phyloP scores from a whole-genome alignment of 2,888 invertebrate species.

The Rotaria magnacalcarata region DNA sequence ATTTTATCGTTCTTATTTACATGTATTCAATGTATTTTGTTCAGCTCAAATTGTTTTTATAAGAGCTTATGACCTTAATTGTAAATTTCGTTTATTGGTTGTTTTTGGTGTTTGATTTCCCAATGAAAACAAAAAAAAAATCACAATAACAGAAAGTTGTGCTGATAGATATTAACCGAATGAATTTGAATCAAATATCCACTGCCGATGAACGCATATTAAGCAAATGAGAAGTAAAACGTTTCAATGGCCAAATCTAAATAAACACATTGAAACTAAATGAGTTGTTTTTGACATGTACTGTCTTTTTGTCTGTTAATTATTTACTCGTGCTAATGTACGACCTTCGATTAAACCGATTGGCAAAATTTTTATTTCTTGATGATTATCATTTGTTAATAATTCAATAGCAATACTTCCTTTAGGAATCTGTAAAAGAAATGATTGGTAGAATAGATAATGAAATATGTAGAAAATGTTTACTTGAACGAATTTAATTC shows the following conservation, averaged over 20 bases:
- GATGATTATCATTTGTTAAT: neutral
- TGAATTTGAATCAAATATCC: neutral
- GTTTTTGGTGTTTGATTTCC: neutral
- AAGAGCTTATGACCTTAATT: neutral
- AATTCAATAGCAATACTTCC: conserved; percentile 8
- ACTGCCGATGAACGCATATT: neutral
- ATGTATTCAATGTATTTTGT: neutral
- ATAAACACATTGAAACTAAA: too few species aligned
- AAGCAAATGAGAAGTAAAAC: neutral
- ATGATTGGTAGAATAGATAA: neutral
- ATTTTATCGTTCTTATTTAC: neutral
- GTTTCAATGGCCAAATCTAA: conserved; percentile 32
- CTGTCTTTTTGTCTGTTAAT: neutral
- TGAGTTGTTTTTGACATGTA: too few species aligned
- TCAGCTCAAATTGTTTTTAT: neutral
- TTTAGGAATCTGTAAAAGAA: neutral
- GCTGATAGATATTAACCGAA: neutral
- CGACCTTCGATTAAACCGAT: conserved; percentile 6
- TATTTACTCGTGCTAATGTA: neutral
- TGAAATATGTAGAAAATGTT: neutral
- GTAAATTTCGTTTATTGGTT: neutral
- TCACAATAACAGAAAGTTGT: neutral
- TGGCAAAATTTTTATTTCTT: neutral
- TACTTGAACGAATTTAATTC: neutral
- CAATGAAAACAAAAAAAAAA: neutral